Base-by-base conservation (phyloP, 2,797 vertebrate species). In the Acrocephalus scirpaceus region DNA sequence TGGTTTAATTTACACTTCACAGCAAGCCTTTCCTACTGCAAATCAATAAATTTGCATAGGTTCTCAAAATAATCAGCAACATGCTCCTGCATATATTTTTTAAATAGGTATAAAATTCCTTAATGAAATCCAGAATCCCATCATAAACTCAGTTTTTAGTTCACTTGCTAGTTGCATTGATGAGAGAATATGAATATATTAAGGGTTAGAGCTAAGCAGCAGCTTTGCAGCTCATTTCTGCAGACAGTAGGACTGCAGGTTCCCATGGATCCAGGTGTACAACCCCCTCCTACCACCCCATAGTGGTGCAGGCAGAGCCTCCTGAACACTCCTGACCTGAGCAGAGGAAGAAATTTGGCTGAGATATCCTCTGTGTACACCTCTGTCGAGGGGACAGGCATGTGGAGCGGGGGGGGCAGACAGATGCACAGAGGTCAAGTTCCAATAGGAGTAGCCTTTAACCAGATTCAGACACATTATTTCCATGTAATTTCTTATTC, bases 1-100 rank as follows among this genome's bases (percentile, higher is more conserved):
- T 90, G 82, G 65, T 87, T 93, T 96, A 85, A 95, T 94, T 96
- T 94, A 93, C 85, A 93, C 92, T 95, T 82, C 86, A 91, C 84
- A 93, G 90, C 47, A 92, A 95, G 78, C 72, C 92, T 93, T 86
- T 83, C 91, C 74, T 85, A 85, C 88, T 56, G 77, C 88, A 96
- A 96, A 96, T 90, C 93, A 96, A 92, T 88, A 86, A 5, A 95
- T 94, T 97, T 92, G 71, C 90, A 95, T 95, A 95, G 71, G 53
- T 86, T 91, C 86, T 93, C 88, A 94, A 96, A 95, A 94, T 93
- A 93, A 96, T 93, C 88, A 94, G 77, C 70, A 94, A 88, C 80
- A 87, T 71, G 86, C 88, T 94, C 82, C 72, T 75, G 92, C 83
- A 95, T 94, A 88, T 85, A 84, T 96, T 90, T 93, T 88, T 88